phyloP scores from a whole-genome alignment of 2,888 invertebrate genomes.

The Agrochola lychnidis region DNA sequence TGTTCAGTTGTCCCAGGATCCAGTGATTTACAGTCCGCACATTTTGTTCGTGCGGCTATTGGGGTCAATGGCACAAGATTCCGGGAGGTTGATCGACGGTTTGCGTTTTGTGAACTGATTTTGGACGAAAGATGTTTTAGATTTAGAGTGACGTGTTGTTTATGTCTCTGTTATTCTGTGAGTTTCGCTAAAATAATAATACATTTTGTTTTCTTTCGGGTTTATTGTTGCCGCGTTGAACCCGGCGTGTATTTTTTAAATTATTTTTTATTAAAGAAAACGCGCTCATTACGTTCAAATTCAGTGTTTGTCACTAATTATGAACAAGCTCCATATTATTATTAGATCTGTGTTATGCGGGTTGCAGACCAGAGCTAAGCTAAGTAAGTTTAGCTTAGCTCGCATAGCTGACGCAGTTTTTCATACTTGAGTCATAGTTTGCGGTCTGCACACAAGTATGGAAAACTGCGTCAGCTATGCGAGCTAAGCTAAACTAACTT shows the following conservation, averaged over 20 bases:
- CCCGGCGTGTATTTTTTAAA: neutral
- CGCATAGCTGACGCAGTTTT: too few species aligned
- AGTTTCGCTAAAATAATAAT: neutral
- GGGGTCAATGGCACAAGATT: slow-evolving; percentile 56
- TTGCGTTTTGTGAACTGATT: slow-evolving; percentile 50
- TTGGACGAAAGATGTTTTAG: slow-evolving; percentile 13
- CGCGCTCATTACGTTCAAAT: neutral
- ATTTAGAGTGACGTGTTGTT: slow-evolving; percentile 10
- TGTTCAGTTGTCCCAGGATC: slow-evolving; percentile 64
- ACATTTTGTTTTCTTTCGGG: neutral
- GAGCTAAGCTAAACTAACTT: too few species aligned
- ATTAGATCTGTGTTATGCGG: neutral
- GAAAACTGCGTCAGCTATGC: too few species aligned
- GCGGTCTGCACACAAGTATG: too few species aligned
- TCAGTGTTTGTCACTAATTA: neutral
- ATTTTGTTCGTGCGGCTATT: slow-evolving; percentile 73
- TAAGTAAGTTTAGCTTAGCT: too few species aligned
- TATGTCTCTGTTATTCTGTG: neutral
- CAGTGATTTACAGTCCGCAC: slow-evolving; percentile 77
- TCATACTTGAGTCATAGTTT: too few species aligned
- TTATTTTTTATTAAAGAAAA: neutral
- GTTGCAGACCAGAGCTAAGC: too few species aligned
- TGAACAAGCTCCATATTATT: neutral
- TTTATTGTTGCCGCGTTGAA: neutral
- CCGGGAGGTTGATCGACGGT: slow-evolving; percentile 52